Evolutionary conservation across 2,888 invertebrate species (phyloP).

Genomic region (Entomobrya proxima): DNA sequence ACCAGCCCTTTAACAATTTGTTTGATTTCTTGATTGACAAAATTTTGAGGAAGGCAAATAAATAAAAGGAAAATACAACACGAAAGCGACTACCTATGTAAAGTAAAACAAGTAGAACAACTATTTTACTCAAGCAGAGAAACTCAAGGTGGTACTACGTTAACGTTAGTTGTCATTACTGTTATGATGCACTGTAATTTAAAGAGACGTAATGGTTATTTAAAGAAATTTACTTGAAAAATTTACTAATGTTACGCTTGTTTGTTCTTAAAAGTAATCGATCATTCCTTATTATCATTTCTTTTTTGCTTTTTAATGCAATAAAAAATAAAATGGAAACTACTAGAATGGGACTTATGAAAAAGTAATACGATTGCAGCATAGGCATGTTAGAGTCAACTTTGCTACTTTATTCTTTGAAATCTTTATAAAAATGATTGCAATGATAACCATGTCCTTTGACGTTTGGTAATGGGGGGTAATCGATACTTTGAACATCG

Average conservation of each 20-base stretch:
- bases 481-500: too few relatives aligned
- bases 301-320: not conserved
- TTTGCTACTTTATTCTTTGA: too few relatives aligned
- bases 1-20: not conserved
- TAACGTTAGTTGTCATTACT: not conserved
- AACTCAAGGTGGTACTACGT: not conserved
- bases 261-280: not conserved
- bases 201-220: not conserved
- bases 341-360: too few relatives aligned
- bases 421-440: too few relatives aligned
- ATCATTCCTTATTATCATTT: not conserved
- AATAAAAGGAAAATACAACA: not conserved
- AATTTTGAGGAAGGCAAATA: constrained; percentile 15
- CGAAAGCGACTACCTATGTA: not conserved
- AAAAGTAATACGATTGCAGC: too few relatives aligned
- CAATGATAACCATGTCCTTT: too few relatives aligned
- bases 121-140: not conserved
- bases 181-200: not conserved
- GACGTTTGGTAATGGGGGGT: too few relatives aligned
- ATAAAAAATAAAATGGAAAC: too few relatives aligned
- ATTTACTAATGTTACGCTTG: not conserved
- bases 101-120: not conserved
- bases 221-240: not conserved
- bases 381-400: too few relatives aligned
- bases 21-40: constrained; percentile 22